Conservation (phyloP, 2,797 vertebrate species). For the Callimico goeldii region DNA sequence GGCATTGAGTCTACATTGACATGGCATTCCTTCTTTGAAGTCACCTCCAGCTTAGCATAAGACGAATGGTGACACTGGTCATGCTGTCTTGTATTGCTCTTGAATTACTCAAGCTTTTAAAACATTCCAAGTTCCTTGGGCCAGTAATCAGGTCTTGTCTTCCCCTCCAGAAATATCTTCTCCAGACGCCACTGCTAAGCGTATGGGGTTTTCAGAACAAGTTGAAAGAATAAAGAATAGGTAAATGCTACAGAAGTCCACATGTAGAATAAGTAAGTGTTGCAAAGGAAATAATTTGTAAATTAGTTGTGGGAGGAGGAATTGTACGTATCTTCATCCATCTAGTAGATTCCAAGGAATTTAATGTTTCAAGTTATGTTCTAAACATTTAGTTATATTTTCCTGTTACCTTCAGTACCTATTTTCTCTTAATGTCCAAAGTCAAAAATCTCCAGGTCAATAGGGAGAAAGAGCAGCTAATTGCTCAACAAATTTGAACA, state of each 20-base stretch:
- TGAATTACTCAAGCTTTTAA: conserved; percentile 5
- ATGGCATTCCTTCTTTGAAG: not conserved
- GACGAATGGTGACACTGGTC: not conserved
- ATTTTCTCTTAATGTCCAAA: conserved; percentile 38
- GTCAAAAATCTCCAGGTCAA: conserved; percentile 12
- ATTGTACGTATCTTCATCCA: not conserved
- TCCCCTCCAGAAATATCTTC: not conserved
- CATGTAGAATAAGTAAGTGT: not conserved
- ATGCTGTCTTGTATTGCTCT: not conserved
- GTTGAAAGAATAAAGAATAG: not conserved
- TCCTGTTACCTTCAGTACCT: not conserved
- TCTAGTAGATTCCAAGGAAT: not conserved
- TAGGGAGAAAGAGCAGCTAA: not conserved
- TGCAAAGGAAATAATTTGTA: not conserved
- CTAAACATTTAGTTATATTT: conserved; percentile 19
- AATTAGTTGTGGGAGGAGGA: not conserved
- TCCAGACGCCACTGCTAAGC: not conserved
- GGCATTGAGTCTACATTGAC: not conserved
- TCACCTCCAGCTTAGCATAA: not conserved
- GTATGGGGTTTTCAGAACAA: not conserved
- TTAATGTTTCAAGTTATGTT: conserved; percentile 30
- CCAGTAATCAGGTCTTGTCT: not conserved
- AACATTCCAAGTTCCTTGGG: not conserved
- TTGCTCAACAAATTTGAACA: conserved; percentile 12
- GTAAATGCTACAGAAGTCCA: not conserved